Conservation (phyloP, 2,113 vertebrate genomes). For the Glaucidium brasilianum region DNA sequence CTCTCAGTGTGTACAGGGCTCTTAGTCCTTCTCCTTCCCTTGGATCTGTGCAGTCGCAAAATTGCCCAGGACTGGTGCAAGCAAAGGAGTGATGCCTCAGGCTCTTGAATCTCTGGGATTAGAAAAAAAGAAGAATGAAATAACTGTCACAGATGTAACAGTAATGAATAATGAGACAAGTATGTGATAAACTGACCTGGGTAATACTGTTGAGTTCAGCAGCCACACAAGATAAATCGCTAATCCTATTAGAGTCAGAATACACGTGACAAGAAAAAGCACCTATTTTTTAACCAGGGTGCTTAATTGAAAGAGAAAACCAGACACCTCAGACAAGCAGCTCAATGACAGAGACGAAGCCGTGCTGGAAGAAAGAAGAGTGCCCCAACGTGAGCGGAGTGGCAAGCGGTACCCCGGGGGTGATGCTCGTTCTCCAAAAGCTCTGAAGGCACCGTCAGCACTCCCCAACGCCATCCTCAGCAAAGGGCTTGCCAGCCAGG, state of each 20-base stretch:
- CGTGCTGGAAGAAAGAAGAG: neutral
- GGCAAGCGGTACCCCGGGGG: neutral
- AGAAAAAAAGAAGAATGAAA: neutral
- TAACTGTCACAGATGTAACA: neutral
- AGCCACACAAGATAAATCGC: neutral
- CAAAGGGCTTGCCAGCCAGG: neutral
- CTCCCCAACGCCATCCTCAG: neutral
- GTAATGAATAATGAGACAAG: neutral
- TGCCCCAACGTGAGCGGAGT: neutral
- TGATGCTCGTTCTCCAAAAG: neutral
- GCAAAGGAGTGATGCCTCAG: neutral
- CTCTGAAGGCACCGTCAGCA: accelerated
- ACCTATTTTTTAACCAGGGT: neutral
- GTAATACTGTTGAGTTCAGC: neutral
- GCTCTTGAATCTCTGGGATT: neutral
- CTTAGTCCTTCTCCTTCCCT: neutral
- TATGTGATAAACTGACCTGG: neutral
- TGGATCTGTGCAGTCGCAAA: neutral
- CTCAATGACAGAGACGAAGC: neutral
- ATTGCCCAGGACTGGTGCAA: neutral
- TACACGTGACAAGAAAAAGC: neutral
- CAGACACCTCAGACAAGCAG: neutral
- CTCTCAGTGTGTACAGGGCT: neutral
- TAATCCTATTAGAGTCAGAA: neutral
- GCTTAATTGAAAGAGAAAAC: neutral